A percentile compares a stretch with the other conserved stretches of the same genome.
These are phyloP conservation scores for Galleria mellonella DNA, from an alignment of 1,140 invertebrate species.

Conservation along the genomic window DNA sequence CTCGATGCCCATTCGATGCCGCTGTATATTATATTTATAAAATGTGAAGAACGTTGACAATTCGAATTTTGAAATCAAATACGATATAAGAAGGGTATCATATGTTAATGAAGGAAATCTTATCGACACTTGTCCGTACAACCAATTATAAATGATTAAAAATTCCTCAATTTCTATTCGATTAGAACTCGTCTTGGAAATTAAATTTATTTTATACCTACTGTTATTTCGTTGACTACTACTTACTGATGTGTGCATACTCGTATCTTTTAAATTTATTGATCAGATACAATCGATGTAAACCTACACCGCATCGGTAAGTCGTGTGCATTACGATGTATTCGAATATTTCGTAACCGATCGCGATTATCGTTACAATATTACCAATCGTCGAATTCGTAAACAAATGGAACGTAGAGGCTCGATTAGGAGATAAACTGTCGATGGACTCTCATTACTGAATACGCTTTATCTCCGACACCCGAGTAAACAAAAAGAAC, in stretches of 20 bases:
- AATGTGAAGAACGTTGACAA: neutral
- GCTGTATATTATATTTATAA: too few species aligned
- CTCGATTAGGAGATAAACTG: constrained; percentile 31
- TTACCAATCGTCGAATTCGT: constrained; percentile 9
- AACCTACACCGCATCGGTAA: constrained; percentile 34
- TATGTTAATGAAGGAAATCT: neutral
- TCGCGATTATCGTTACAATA: constrained; percentile 7
- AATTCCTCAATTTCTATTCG: constrained; percentile 1
- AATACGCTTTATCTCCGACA: constrained; percentile 29
- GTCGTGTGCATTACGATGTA: constrained; percentile 26
- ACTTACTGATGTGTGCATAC: neutral
- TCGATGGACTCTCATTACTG: constrained; percentile 31
- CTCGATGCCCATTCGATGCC: constrained; percentile 1
- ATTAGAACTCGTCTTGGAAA: too few species aligned
- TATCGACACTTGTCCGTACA: neutral
- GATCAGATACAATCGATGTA: constrained; percentile 53
- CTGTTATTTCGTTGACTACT: too few species aligned
- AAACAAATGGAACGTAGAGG: constrained; percentile 6
- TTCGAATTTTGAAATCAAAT: constrained; percentile 2
- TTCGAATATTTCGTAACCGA: constrained; percentile 1
- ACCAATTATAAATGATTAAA: constrained; percentile 3
- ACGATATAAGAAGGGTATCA: neutral
- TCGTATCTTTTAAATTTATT: constrained; percentile 62
- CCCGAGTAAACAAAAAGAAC: constrained; percentile 33
- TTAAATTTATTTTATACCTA: too few species aligned